A percentile compares a stretch with the other conserved stretches of the same genome.
These are phyloP conservation scores for Salminus brasiliensis DNA, from an alignment of 2,113 vertebrate species.

Conservation along the genomic window DNA sequence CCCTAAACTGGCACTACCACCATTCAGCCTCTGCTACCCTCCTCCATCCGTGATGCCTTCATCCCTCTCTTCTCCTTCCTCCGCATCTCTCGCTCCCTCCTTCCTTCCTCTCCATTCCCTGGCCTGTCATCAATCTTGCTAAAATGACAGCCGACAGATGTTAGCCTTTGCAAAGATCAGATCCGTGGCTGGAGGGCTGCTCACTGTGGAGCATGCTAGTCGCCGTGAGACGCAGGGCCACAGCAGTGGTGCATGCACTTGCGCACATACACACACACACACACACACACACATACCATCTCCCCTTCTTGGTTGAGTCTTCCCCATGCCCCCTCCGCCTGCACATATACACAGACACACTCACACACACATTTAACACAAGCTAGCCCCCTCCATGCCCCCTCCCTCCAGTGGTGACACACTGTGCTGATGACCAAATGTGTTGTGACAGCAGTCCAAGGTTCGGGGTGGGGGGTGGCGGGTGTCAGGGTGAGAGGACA, in stretches of 20 bases:
- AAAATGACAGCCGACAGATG: slow-evolving; percentile 99
- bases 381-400: neutral
- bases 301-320: neutral
- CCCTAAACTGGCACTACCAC: slow-evolving; percentile 28
- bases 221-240: slow-evolving; percentile 70
- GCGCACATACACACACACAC: slow-evolving; percentile 9
- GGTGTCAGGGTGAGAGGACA: slow-evolving; percentile 68
- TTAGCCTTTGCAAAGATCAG: slow-evolving; percentile 99
- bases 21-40: slow-evolving; percentile 26
- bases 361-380: slow-evolving; percentile 48
- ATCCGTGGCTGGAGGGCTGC: slow-evolving; percentile 92
- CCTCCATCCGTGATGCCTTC: slow-evolving; percentile 53
- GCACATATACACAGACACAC: slow-evolving; percentile 41
- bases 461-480: neutral
- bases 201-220: slow-evolving; percentile 79
- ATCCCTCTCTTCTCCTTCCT: slow-evolving; percentile 59
- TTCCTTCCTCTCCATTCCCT: slow-evolving; percentile 74
- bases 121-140: slow-evolving; percentile 97
- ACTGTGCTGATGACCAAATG: slow-evolving; percentile 69
- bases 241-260: slow-evolving; percentile 51
- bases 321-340: neutral
- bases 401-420: slow-evolving; percentile 19
- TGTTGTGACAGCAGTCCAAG: slow-evolving; percentile 76
- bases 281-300: slow-evolving; percentile 1
- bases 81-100: slow-evolving; percentile 55